phyloP scores from a whole-genome alignment of 2,113 vertebrate species.

The Stomatorhinus ivindoensis region DNA sequence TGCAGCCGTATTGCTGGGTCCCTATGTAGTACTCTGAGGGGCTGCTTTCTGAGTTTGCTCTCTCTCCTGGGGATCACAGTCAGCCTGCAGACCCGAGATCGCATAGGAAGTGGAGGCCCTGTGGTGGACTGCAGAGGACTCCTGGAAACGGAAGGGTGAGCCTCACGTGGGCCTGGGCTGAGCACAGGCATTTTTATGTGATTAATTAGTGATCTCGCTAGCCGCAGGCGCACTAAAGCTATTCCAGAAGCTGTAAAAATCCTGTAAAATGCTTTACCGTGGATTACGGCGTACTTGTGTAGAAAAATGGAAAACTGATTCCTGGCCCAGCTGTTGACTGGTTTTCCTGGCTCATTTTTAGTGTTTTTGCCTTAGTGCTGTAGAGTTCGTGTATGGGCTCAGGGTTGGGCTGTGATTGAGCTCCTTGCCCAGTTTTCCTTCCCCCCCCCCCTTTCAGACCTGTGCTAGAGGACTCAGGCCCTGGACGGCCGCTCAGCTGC shows the following conservation, averaged over 20 bases:
- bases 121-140: constrained; percentile 95
- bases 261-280: neutral
- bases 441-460: constrained; percentile 54
- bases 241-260: neutral
- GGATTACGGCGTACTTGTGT: neutral
- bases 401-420: neutral
- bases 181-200: neutral
- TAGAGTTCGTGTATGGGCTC: neutral
- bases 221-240: neutral
- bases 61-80: constrained; percentile 62
- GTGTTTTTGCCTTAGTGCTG: neutral
- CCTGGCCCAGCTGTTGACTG: neutral
- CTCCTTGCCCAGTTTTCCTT: neutral
- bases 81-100: constrained; percentile 92
- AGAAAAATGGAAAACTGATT: neutral
- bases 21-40: neutral
- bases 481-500: constrained; percentile 76
- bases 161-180: neutral
- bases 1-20: neutral
- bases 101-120: constrained; percentile 85
- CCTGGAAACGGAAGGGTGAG: constrained; percentile 91
- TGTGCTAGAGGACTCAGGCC: constrained; percentile 80
- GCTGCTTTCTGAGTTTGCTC: constrained; percentile 1
- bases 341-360: neutral
- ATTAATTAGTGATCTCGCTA: constrained; percentile 22